phyloP scores from a whole-genome alignment of 2,113 vertebrate species.

The Azemiops feae region DNA sequence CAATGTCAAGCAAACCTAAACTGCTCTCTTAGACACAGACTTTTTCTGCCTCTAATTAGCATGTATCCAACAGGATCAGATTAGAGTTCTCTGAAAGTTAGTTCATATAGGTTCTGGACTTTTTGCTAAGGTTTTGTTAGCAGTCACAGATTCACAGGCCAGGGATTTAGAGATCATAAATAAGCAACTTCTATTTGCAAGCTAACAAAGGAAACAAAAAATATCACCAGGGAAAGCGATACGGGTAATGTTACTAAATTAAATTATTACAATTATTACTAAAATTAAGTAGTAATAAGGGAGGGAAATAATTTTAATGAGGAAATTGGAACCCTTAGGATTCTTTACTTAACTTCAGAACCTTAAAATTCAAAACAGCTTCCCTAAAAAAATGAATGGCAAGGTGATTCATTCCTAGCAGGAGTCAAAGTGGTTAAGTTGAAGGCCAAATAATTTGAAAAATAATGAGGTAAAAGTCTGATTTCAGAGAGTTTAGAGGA shows the following conservation, averaged over 20 bases:
- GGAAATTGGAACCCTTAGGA: conserved; percentile 61
- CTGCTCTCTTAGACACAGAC: neutral
- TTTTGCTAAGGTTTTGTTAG: neutral
- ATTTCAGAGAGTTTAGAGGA: conserved; percentile 71
- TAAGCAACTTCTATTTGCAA: neutral
- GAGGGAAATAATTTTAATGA: conserved; percentile 50
- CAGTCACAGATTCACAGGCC: neutral
- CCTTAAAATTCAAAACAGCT: conserved; percentile 58
- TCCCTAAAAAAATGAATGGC: conserved; percentile 47
- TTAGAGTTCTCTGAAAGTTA: neutral
- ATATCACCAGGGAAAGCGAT: neutral
- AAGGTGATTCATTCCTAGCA: conserved; percentile 62
- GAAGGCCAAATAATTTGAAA: conserved; percentile 64
- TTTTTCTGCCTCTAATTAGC: neutral
- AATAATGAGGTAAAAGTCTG: conserved; percentile 66
- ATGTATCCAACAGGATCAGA: neutral
- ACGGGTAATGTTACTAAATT: conserved; percentile 12
- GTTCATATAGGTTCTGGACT: neutral
- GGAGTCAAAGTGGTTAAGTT: conserved; percentile 68
- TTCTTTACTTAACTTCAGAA: conserved; percentile 56
- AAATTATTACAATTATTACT: conserved; percentile 52
- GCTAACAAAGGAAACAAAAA: neutral
- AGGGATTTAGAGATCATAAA: neutral
- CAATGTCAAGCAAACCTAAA: neutral
- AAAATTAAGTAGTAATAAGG: conserved; percentile 8